These are phyloP conservation scores for Linurgus olivaceus DNA, from an alignment of 2,797 vertebrate species.

Conservation along the genomic window DNA sequence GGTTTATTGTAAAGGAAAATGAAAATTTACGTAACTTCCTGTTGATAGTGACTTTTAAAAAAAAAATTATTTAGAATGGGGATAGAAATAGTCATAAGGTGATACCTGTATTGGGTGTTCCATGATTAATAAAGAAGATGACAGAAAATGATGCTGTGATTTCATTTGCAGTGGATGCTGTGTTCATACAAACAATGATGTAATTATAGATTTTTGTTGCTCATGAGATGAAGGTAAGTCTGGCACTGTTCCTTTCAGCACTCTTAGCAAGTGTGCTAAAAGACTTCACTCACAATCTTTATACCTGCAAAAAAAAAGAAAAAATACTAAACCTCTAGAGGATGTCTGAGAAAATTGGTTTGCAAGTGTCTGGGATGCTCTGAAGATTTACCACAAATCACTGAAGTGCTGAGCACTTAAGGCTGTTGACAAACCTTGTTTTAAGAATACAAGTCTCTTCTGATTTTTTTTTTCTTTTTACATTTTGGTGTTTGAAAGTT, in stretches of 20 bases:
- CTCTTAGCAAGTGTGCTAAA: background rate
- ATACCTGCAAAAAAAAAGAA: background rate
- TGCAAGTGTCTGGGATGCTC: background rate
- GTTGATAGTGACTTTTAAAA: rapidly evolving
- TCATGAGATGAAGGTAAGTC: background rate
- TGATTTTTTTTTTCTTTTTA: background rate
- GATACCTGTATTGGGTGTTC: background rate
- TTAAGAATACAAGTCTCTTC: background rate
- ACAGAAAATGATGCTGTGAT: background rate
- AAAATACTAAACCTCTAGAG: background rate
- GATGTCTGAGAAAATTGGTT: background rate
- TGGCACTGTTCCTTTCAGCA: background rate
- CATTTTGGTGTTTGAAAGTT: background rate
- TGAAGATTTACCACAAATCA: background rate
- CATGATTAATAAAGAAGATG: background rate
- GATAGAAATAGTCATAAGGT: background rate
- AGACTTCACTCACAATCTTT: background rate
- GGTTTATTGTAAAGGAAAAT: background rate
- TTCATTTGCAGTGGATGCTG: background rate
- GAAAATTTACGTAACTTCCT: background rate
- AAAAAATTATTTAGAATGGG: background rate
- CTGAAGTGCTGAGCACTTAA: background rate
- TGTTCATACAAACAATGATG: background rate
- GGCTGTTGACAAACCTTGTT: background rate
- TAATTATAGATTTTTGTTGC: background rate